A percentile compares a stretch with the other conserved stretches of the same genome.
These are phyloP conservation scores for Nudaria mundana DNA, from an alignment of 2,888 invertebrate genomes.

Conservation along the genomic window DNA sequence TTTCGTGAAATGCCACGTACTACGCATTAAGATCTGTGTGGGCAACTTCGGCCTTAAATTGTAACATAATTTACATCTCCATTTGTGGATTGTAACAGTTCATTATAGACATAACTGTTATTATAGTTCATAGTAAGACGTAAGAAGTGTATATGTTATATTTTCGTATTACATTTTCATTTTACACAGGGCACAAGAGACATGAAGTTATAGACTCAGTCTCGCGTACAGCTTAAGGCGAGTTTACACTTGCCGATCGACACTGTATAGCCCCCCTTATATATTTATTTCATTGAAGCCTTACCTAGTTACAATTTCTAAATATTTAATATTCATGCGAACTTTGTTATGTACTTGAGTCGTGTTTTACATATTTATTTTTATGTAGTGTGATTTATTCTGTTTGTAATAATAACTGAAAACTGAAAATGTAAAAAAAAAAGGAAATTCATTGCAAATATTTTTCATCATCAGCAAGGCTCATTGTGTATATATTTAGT, in stretches of 20 bases:
- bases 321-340: constrained; percentile 54
- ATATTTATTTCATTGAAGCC: constrained; percentile 66
- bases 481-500: constrained; percentile 73
- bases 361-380: constrained; percentile 74
- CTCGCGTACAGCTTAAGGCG: constrained; percentile 10
- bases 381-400: constrained; percentile 77
- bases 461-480: constrained; percentile 62
- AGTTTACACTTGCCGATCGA: constrained; percentile 11
- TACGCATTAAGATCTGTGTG: constrained; percentile 16
- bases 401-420: constrained; percentile 73
- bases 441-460: constrained; percentile 55
- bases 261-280: constrained; percentile 39
- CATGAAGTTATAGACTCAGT: constrained; percentile 12
- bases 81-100: constrained; percentile 64
- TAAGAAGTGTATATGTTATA: constrained; percentile 78
- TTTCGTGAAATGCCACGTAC: constrained; percentile 17
- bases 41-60: constrained; percentile 34
- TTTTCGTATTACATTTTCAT: constrained; percentile 70
- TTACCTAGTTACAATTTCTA: constrained; percentile 67
- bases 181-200: constrained; percentile 41
- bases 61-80: constrained; percentile 69
- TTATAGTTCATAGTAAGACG: constrained; percentile 76
- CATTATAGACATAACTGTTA: constrained; percentile 76
- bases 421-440: constrained; percentile 69
- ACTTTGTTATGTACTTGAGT: constrained; percentile 71